These are phyloP conservation scores for Osmerus eperlanus DNA, from an alignment of 2,113 vertebrate species.

Conservation along the genomic window DNA sequence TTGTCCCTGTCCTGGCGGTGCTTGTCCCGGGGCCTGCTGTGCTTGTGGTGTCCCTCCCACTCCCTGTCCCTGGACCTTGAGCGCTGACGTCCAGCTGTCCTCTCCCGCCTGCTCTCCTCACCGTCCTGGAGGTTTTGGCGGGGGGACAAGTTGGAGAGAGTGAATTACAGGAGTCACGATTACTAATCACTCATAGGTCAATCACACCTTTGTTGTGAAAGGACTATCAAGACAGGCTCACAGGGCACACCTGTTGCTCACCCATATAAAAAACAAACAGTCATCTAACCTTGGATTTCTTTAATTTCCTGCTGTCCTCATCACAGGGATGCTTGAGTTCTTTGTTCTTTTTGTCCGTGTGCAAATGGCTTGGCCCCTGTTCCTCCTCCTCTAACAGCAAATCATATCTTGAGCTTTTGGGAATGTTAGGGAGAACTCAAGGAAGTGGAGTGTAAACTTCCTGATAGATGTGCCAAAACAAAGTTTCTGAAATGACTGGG, in stretches of 20 bases:
- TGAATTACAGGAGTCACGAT: background rate
- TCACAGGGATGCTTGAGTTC: constrained; percentile 84
- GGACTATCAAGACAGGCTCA: background rate
- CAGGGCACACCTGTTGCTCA: background rate
- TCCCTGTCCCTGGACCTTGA: constrained; percentile 72
- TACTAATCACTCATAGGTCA: background rate
- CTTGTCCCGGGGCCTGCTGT: constrained; percentile 54
- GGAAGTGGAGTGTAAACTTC: background rate
- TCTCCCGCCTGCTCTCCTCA: constrained; percentile 72
- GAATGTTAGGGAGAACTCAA: constrained; percentile 68
- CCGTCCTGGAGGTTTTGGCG: constrained; percentile 46
- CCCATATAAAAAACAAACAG: background rate
- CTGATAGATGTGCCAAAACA: background rate
- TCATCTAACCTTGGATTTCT: constrained; percentile 79
- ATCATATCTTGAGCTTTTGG: constrained; percentile 82
- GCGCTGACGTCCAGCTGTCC: constrained; percentile 63
- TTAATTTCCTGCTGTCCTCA: constrained; percentile 76
- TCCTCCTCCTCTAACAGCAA: constrained; percentile 81
- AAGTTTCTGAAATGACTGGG: background rate
- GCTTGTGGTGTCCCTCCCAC: constrained; percentile 62
- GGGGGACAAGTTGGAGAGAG: background rate
- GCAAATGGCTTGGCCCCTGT: constrained; percentile 61
- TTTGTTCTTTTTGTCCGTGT: constrained; percentile 81
- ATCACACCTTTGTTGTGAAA: background rate
- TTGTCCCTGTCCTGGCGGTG: constrained; percentile 70